These are phyloP conservation scores for Sebastes flavidus DNA, from an alignment of 2,797 vertebrate species.

Conservation along the genomic window DNA sequence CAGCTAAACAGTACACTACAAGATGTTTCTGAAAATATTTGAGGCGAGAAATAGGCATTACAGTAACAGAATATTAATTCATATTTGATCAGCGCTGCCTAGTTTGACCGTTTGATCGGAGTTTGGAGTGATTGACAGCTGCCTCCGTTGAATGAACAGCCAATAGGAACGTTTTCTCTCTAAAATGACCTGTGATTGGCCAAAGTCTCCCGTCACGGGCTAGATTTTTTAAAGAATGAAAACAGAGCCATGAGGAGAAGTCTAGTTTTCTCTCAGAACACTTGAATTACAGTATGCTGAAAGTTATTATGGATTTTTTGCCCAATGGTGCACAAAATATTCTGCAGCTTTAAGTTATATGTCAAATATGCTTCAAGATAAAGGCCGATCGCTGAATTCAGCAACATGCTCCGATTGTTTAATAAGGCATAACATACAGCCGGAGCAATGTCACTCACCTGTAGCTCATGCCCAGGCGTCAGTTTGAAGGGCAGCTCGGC, in stretches of 20 bases:
- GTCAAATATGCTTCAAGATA: slow-evolving; percentile 5
- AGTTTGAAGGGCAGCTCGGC: slow-evolving; percentile 73
- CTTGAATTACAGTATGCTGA: background rate
- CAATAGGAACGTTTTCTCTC: no score
- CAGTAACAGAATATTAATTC: no score
- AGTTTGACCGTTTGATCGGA: no score
- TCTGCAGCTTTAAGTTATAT: background rate
- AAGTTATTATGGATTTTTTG: background rate
- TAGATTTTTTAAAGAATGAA: no score
- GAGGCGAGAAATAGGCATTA: no score
- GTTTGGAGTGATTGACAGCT: no score
- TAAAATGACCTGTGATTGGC: no score
- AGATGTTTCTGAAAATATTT: no score
- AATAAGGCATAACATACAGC: slow-evolving; percentile 46
- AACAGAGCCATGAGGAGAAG: background rate
- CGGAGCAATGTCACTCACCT: slow-evolving; percentile 64
- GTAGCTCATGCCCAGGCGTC: slow-evolving; percentile 53
- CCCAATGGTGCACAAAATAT: background rate
- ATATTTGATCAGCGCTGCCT: no score
- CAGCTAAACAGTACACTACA: no score
- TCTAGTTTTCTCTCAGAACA: background rate
- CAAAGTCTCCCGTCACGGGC: no score
- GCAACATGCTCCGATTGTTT: slow-evolving; percentile 34
- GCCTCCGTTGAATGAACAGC: no score
- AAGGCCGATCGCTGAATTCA: slow-evolving; percentile 28